Evolutionary conservation across 2,888 invertebrate genomes (phyloP), one percentile per base, ranked within the genome.

Genomic region (Caenorhabditis sp.): DNA sequence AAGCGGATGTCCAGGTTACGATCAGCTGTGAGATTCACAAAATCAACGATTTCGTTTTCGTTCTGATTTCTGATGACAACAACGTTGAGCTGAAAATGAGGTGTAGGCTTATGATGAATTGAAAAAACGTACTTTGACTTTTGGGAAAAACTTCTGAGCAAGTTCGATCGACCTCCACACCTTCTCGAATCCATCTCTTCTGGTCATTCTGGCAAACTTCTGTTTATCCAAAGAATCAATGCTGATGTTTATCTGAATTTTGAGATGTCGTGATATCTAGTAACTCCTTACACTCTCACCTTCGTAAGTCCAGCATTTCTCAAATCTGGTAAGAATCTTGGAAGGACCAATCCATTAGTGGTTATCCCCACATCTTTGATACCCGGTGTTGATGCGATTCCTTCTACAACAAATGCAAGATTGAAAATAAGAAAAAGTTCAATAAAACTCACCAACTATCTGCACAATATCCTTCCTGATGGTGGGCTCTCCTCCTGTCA

Each of bases 401-500:
- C 80, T 28, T 80, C 88, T 89, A 70, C 41, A n/a, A n/a, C n/a
- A 86, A 2, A 51, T 44, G 2, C n/a, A n/a, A n/a, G n/a, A n/a
- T n/a, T n/a, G n/a, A n/a, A n/a, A n/a, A n/a, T n/a, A n/a, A n/a
- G n/a, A n/a, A n/a, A n/a, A n/a, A n/a, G n/a, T n/a, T n/a, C n/a
- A n/a, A n/a, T 1, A 44, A n/a, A 2, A 93, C 94, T 93, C 93
- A 95, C 96, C 94, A 88, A 93, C 89, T 91, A 98, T 95, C 80
- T 96, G 95, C 2, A 95, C 94, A 75, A 98, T 94, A 93, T 99
- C 98, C 88, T 95, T 94, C 41, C 97, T 94, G 70, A 99, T 94
- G 31, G 97, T 96, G 24, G 98, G 98, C 93, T 99, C 98, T 41
- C 99, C 99, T 80, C 99, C 98, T 1, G 98, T 99, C 80, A 99